Base-by-base conservation (phyloP, 2,113 vertebrate species). In the Aldabrachelys gigantea region DNA sequence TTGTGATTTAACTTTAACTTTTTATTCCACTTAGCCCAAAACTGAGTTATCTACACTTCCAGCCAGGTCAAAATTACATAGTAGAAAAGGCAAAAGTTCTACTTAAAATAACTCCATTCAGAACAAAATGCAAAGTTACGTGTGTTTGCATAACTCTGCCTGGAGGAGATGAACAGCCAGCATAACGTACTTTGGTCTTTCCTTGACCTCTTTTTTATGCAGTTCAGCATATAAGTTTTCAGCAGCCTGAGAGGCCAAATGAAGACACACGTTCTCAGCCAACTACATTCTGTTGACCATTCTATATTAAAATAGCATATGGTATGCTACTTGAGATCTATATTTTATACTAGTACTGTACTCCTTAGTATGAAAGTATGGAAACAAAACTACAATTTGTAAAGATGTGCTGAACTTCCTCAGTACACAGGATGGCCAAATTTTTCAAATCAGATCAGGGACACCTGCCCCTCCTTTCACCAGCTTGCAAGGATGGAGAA, bases 121-220 rank as follows among this genome's bases (percentile, higher is more conserved):
- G 54, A 95, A 91, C 24, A 84, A 22, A 86, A 47, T 84, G 27
- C 31, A 83, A 81, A 88, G 14, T 89, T 89, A 85, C 3, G 89
- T 69, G 35, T 83, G 94, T 96, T 96, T 94, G 87, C 87, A 90
- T 92, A 94, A 78, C 29, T 89, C 86, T 82, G 85, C 81, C 91
- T 91, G 86, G 56, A 96, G 75, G 79, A 95, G 72, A 96, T 86
- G 59, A 90, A 93, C 11, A 85, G 52, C 59, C 56, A 94, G 44
- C 19, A 53, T 80, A 86, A 96, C 38, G 35, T 62, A 86, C 25
- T 76, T 16, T 52, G 78, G 41, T 90, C 87, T 84, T 92, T 90
- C 59, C 65, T 8, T 86, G 90, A 95, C 94, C 91, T 94, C 91
- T 91, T 69, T 65, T 41, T 49, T 24, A 90, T 0, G 9, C 38